Percentiles rank a stretch among this genome's conserved stretches.
phyloP scores from a whole-genome alignment of 2,113 vertebrate genomes.

The Coregonus clupeaformis region DNA sequence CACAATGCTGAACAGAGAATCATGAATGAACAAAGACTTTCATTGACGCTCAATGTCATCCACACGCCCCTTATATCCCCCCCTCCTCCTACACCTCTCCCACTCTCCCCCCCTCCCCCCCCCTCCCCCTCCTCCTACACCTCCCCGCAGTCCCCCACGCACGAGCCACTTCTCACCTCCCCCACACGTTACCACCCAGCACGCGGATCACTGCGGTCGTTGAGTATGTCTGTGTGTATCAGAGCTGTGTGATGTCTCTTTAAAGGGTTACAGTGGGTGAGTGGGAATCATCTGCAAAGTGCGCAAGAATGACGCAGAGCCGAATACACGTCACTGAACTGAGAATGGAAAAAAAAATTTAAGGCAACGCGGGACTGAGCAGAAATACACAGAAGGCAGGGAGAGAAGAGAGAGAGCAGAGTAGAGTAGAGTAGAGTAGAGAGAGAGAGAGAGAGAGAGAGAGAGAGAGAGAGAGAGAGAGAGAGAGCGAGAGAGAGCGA shows the following conservation, averaged over 20 bases:
- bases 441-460: slow-evolving; percentile 6
- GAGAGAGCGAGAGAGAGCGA: background rate
- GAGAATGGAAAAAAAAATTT: slow-evolving; percentile 36
- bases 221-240: slow-evolving; percentile 14
- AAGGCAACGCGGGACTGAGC: slow-evolving; percentile 54
- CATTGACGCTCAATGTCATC: slow-evolving; percentile 40
- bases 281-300: slow-evolving; percentile 75
- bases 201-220: slow-evolving; percentile 28
- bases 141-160: slow-evolving; percentile 22
- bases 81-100: slow-evolving; percentile 25
- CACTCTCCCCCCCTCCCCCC: slow-evolving; percentile 33
- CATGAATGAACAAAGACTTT: slow-evolving; percentile 61
- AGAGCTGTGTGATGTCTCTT: slow-evolving; percentile 54
- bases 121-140: slow-evolving; percentile 40
- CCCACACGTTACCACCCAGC: slow-evolving; percentile 25
- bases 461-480: slow-evolving; percentile 1
- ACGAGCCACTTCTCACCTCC: slow-evolving; percentile 17
- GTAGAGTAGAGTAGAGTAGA: background rate
- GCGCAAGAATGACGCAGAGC: slow-evolving; percentile 77
- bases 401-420: background rate
- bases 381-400: slow-evolving; percentile 55
- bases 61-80: slow-evolving; percentile 38
- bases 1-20: slow-evolving; percentile 22
- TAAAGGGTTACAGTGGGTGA: slow-evolving; percentile 73
- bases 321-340: slow-evolving; percentile 74